Conservation (phyloP, 1,140 invertebrate species). For the Augochlora pura region DNA sequence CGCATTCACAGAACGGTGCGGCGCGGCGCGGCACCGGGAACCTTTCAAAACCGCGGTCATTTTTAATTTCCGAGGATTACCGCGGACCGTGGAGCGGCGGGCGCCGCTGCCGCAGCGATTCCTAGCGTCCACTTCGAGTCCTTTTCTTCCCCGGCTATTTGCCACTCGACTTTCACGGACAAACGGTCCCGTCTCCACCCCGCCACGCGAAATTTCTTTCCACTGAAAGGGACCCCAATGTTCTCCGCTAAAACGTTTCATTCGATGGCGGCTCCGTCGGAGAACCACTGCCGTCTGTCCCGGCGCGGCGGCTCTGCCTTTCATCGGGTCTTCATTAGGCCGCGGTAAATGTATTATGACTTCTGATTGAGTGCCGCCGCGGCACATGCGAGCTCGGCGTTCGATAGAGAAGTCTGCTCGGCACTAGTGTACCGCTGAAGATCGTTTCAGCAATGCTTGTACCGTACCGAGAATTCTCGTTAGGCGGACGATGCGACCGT, state of each 20-base stretch:
- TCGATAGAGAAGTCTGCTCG: too few species aligned
- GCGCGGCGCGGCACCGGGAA: background rate
- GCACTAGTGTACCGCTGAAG: too few species aligned
- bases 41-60: slow-evolving; percentile 69
- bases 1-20: slow-evolving; percentile 51
- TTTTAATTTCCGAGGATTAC: slow-evolving; percentile 80
- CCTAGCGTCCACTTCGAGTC: background rate
- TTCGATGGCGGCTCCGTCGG: background rate
- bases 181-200: background rate
- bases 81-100: slow-evolving; percentile 8
- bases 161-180: slow-evolving; percentile 42
- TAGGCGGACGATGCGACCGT: too few species aligned
- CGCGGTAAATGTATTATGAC: slow-evolving; percentile 69
- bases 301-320: slow-evolving; percentile 62
- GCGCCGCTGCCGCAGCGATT: background rate
- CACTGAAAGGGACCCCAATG: background rate
- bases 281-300: slow-evolving; percentile 52
- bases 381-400: too few species aligned
- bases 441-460: too few species aligned
- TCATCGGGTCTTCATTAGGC: slow-evolving; percentile 67
- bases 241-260: too few species aligned
- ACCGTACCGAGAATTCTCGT: too few species aligned
- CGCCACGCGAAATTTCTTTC: background rate
- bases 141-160: slow-evolving; percentile 46
- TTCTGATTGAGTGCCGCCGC: slow-evolving; percentile 64